Evolutionary conservation across 2,113 vertebrate species (phyloP), one percentile per base, ranked within the genome.

Genomic region (Triplophysa dalaica): DNA sequence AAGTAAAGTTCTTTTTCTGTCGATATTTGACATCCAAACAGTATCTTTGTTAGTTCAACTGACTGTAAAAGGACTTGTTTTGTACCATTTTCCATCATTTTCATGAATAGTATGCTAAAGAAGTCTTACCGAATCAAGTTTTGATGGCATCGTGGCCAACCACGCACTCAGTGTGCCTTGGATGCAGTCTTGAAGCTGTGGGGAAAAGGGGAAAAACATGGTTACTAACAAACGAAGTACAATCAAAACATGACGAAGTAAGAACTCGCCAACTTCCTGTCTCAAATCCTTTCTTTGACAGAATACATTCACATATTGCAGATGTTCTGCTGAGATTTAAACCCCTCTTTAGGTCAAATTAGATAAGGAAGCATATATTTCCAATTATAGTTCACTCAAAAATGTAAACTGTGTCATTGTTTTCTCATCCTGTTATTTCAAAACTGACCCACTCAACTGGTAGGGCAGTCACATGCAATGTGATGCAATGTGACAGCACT

Each of bases 151-250:
- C 61, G 93, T 91, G 13, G 94, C 91, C 87, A 94, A 91, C 97
- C 97, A 99, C 54, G 98, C 95, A 70, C 89, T 95, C 86, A 99
- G 88, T 0, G 96, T 96, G 67, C 94, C 96, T 84, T 94, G 94
- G 88, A 99, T 96, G 89, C 96, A 99, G 86, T 98, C 97, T 81
- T 94, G 94, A 83, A 99, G 94, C 98, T 99, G 91, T 69, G 93
- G 5, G 43, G 81, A 22, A 76, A 83, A 19, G 62, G 1, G 2
- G 54, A 26, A 17, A 45, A 75, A 61, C 22, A 45, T 43, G 50
- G 26, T n/a, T 21, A 29, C 16, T 14, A 29, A 45, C 10, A 45
- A 17, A 41, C 41, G 19, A 41, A 1, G 17, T 26, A 54, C 8
- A 70, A 54, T n/a, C 33, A 12, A 61, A 74, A 74, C 13, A 38